These are phyloP conservation scores for Tachyglossus aculeatus DNA, from an alignment of 2,797 vertebrate species.

Conservation along the genomic window DNA sequence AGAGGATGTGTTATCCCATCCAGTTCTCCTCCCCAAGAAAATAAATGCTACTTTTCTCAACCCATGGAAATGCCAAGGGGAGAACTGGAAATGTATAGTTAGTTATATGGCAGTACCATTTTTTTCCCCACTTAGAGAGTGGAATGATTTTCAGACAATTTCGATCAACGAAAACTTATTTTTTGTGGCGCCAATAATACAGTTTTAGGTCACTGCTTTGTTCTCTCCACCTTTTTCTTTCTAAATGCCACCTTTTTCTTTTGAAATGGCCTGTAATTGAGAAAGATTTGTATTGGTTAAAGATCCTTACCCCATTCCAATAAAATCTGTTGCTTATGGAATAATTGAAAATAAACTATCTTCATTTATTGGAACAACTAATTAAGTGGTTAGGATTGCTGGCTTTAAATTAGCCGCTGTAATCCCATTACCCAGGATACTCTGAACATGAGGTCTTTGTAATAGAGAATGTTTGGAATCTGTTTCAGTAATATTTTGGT, in stretches of 20 bases:
- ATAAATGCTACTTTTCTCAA: too few species aligned
- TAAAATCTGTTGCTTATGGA: background rate
- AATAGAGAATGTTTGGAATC: conserved; percentile 5
- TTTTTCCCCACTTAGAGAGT: too few species aligned
- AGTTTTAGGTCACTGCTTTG: too few species aligned
- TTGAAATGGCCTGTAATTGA: background rate
- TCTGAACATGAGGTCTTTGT: conserved; percentile 21
- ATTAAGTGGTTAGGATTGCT: conserved; percentile 26
- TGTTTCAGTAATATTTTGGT: conserved; percentile 23
- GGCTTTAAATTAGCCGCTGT: conserved; percentile 16
- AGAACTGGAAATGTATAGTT: too few species aligned
- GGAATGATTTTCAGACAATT: too few species aligned
- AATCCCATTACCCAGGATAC: background rate
- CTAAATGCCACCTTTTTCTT: background rate
- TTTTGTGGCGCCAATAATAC: too few species aligned
- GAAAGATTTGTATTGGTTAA: background rate
- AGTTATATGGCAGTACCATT: too few species aligned
- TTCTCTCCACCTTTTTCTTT: too few species aligned
- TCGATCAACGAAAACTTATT: too few species aligned
- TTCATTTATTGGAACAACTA: conserved; percentile 8
- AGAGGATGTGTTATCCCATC: too few species aligned
- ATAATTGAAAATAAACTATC: conserved; percentile 16
- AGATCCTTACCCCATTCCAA: accelerated
- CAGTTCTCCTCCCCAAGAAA: too few species aligned
- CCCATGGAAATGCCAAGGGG: too few species aligned